Conservation (phyloP, 64 coral and sea anemone species). For the Porites lutea region DNA sequence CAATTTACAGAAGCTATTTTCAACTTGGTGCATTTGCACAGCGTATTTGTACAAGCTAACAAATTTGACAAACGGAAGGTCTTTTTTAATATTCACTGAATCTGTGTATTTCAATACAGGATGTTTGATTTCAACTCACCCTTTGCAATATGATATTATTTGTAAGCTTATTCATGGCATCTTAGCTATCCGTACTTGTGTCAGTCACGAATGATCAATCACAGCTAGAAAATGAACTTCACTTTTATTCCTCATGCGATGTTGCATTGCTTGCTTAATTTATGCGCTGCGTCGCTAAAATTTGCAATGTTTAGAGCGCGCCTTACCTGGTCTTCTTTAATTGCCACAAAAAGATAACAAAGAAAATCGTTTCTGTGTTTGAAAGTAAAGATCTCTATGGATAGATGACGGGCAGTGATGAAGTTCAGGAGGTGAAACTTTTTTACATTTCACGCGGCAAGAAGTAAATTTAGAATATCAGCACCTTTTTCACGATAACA, state of each 20-base stretch:
- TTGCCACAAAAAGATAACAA: neutral
- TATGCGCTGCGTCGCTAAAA: neutral
- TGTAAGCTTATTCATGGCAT: conserved; percentile 2
- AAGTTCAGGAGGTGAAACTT: too few relatives aligned
- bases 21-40: neutral
- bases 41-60: conserved; percentile 15
- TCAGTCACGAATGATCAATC: neutral
- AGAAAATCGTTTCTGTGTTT: neutral
- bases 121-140: conserved; percentile 21
- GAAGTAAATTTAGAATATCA: too few relatives aligned
- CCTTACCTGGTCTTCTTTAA: neutral
- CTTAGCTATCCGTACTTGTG: neutral
- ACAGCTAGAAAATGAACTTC: neutral
- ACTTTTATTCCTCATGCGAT: neutral
- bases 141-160: conserved; percentile 28
- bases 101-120: conserved; percentile 25
- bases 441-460: too few relatives aligned
- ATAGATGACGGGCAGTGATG: neutral
- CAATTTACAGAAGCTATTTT: neutral
- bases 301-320: neutral
- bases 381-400: neutral
- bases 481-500: too few relatives aligned
- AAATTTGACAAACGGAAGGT: conserved; percentile 11
- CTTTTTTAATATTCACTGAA: conserved; percentile 12
- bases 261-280: neutral